Evolutionary conservation across 2,797 vertebrate genomes (phyloP).

Genomic region (Pseudopleuronectes americanus): DNA sequence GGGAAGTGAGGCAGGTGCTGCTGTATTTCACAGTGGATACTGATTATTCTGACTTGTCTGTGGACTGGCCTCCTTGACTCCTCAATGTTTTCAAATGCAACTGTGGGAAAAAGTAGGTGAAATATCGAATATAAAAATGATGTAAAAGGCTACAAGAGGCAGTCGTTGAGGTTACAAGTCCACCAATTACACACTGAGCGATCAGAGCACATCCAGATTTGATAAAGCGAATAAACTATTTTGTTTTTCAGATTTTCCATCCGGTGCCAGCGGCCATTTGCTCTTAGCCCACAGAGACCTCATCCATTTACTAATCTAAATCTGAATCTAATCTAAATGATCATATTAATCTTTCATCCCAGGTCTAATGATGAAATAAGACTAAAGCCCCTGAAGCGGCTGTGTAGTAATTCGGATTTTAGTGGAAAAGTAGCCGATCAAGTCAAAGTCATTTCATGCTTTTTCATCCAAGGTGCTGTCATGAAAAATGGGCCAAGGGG

Average conservation of each 20-base stretch:
- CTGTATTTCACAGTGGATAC: constrained; percentile 28
- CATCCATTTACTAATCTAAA: constrained; percentile 24
- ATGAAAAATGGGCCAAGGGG: constrained; percentile 21
- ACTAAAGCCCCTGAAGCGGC: constrained; percentile 15
- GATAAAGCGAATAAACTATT: constrained; percentile 19
- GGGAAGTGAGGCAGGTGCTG: constrained; percentile 34
- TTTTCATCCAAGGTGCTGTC: constrained; percentile 14
- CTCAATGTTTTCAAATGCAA: constrained; percentile 9
- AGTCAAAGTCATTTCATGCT: constrained; percentile 21
- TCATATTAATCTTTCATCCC: constrained; percentile 30
- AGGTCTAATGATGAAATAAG: constrained; percentile 34
- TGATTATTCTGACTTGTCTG: constrained; percentile 36
- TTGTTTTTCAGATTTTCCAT: background rate
- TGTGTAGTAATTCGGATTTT: constrained; percentile 26
- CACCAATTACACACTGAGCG: constrained; percentile 21
- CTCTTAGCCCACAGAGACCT: constrained; percentile 23
- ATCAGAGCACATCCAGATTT: constrained; percentile 42
- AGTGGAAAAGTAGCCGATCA: constrained; percentile 23
- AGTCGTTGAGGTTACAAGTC: constrained; percentile 49
- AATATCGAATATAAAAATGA: constrained; percentile 6
- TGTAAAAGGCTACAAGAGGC: constrained; percentile 21
- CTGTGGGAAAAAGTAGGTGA: background rate
- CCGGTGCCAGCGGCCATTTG: constrained; percentile 7
- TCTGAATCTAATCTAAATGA: constrained; percentile 21
- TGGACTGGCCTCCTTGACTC: constrained; percentile 11